Conservation (phyloP, 2,113 vertebrate species). For the Salvelinus sp. region DNA sequence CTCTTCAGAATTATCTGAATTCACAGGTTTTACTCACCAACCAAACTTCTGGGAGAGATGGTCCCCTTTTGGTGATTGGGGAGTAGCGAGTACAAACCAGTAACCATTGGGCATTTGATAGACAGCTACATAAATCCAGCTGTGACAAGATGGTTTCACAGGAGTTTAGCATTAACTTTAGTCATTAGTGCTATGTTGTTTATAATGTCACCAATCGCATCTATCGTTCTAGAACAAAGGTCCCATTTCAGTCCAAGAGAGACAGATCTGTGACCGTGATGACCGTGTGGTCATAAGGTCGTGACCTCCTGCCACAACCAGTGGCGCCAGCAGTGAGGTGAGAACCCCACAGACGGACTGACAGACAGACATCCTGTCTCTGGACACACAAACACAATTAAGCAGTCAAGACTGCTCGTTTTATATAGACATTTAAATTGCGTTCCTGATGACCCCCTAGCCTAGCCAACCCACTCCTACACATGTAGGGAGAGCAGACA, state of each 20-base stretch:
- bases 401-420: conserved; percentile 66
- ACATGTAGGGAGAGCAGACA: conserved; percentile 56
- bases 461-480: conserved; percentile 30
- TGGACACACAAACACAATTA: conserved; percentile 69
- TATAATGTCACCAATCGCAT: conserved; percentile 45
- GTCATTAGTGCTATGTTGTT: neutral
- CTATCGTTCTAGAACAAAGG: conserved; percentile 20
- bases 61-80: too few relatives aligned
- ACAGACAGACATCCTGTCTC: conserved; percentile 60
- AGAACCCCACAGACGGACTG: conserved; percentile 60
- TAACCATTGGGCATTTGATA: too few relatives aligned
- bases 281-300: conserved; percentile 41
- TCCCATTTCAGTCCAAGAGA: neutral
- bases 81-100: too few relatives aligned
- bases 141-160: neutral
- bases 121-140: too few relatives aligned
- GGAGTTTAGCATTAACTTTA: neutral
- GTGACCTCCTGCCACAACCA: conserved; percentile 49
- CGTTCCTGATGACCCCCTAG: conserved; percentile 43
- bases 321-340: conserved; percentile 35
- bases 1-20: too few relatives aligned
- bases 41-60: too few relatives aligned
- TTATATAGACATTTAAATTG: conserved; percentile 46
- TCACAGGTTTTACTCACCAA: too few relatives aligned
- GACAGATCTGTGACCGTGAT: conserved; percentile 51